Percentiles rank a stretch among this genome's conserved stretches.
phyloP scores from a whole-genome alignment of 2,113 vertebrate species.

The Empidonax alnorum region DNA sequence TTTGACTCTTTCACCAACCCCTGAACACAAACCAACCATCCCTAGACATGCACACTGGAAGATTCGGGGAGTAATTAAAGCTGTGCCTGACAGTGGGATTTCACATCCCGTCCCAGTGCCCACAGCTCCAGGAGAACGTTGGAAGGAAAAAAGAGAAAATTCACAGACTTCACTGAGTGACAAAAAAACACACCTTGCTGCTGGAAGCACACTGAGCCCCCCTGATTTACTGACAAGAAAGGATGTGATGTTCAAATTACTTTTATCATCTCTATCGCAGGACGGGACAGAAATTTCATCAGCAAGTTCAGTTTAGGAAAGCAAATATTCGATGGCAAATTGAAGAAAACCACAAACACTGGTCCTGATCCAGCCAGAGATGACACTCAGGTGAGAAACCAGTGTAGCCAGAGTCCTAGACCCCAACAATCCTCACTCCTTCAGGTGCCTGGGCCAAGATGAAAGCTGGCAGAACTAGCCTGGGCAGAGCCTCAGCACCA shows the following conservation, averaged over 20 bases:
- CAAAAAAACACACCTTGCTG: background rate
- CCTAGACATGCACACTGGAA: fast-evolving
- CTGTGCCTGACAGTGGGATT: background rate
- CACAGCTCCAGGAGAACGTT: background rate
- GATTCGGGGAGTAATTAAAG: background rate
- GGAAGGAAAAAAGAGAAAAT: background rate
- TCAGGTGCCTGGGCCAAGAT: fast-evolving
- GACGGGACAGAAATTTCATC: background rate
- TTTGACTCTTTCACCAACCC: background rate
- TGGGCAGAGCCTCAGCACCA: background rate
- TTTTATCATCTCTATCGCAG: background rate
- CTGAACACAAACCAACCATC: background rate
- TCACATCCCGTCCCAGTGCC: background rate
- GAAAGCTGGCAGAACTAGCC: background rate
- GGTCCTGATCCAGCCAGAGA: background rate
- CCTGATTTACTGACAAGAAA: background rate
- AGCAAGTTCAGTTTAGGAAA: background rate
- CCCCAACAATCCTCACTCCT: background rate
- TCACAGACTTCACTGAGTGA: background rate
- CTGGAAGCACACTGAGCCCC: background rate
- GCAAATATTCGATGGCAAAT: background rate
- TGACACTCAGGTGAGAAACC: background rate
- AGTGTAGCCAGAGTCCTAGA: background rate
- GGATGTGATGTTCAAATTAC: background rate
- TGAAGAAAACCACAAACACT: background rate